Base-by-base conservation (phyloP, 1,140 invertebrate species). In the Spodoptera litura region DNA sequence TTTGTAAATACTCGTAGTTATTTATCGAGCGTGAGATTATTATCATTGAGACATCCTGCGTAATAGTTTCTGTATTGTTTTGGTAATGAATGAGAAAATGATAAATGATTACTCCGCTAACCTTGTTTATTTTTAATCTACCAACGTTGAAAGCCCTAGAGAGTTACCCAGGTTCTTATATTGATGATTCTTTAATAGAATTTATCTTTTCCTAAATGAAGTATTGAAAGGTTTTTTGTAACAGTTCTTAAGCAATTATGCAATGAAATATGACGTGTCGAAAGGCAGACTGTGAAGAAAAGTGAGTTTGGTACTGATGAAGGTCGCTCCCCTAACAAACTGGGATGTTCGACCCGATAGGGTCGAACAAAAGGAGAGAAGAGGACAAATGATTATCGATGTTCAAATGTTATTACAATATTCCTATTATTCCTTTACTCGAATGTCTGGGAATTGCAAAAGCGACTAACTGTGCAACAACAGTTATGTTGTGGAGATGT, bases 341-440 rank as follows among this genome's bases (percentile, higher is more conserved):
- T 62, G n/a, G 61, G n/a, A 62, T 62, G 44, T 38, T n/a, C n/a
- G n/a, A n/a, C n/a, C n/a, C n/a, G n/a, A 62, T 62, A 35, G 44
- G 5, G 35, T 68, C 64, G 25, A 68, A 49, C 25, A n/a, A 27
- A 52, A 68, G n/a, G 11, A 68, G 49, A 31, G 12, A 3, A 68
- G 9, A 20, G 31, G n/a, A 62, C 27, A 11, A 44, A 62, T n/a
- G 35, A 62, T 62, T n/a, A 38, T 15, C 12, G 13, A 15, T 38
- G 38, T 44, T 44, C 38, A 44, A 44, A 44, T 9, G 6, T 44
- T 44, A 44, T 44, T 44, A 44, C 38, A 44, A 44, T 44, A 9
- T 44, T 44, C 38, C 38, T 44, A 38, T 38, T 38, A 38, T 44
- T 44, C 6, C 38, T 44, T 44, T 44, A 5, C 35, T 38, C 4